Conservation (phyloP, 2,888 invertebrate genomes). For the Adelphocoris suturalis region DNA sequence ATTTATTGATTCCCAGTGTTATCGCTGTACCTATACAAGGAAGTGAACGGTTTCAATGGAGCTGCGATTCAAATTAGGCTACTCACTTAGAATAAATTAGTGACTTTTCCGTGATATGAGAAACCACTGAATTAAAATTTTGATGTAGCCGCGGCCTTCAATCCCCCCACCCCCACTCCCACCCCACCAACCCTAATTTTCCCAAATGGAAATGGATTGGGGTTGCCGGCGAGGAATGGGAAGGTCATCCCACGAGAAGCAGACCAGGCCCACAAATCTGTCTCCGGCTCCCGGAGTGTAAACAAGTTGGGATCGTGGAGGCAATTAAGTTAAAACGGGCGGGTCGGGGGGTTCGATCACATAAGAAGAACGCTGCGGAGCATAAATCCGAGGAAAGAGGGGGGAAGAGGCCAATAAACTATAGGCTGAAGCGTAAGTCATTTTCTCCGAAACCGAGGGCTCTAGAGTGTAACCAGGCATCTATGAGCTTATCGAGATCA, state of each 20-base stretch:
- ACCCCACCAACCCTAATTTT: neutral
- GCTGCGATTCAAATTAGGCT: no score
- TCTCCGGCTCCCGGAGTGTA: conserved; percentile 54
- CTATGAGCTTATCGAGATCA: neutral
- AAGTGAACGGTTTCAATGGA: no score
- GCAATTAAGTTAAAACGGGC: conserved; percentile 68
- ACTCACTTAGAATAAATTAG: no score
- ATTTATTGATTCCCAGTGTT: no score
- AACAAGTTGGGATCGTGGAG: conserved; percentile 60
- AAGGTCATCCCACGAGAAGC: conserved; percentile 33
- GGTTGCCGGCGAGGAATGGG: neutral
- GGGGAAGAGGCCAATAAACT: conserved; percentile 31
- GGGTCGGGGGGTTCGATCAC: conserved; percentile 1
- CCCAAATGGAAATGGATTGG: neutral
- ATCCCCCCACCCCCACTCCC: neutral
- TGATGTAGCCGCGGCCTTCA: no score
- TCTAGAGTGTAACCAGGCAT: neutral
- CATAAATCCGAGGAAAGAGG: conserved; percentile 45
- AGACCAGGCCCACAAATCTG: conserved; percentile 48
- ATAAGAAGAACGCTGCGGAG: neutral
- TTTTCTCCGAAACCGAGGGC: neutral
- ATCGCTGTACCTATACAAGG: no score
- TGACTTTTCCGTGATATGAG: no score
- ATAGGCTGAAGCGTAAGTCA: conserved; percentile 41
- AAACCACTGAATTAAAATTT: no score